Percentiles rank a stretch among this genome's conserved stretches.
Evolutionary conservation across 2,113 vertebrate species (phyloP).

Genomic region (Catharus bicknelli): DNA sequence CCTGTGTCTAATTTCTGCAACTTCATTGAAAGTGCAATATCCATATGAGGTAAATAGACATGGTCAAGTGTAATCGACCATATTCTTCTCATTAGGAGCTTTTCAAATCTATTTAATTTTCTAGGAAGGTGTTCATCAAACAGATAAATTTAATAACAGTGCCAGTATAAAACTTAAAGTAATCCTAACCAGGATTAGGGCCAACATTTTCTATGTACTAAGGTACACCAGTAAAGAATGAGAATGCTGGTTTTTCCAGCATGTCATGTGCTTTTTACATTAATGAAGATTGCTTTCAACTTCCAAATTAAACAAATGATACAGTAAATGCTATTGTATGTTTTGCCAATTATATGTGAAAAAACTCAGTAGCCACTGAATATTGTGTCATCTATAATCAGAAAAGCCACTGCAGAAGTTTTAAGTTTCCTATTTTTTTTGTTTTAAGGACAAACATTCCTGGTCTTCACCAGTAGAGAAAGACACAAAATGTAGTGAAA

Average conservation of each 20-base stretch:
- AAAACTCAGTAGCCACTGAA: not conserved
- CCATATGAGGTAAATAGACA: not conserved
- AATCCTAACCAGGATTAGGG: not conserved
- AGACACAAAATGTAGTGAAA: not conserved
- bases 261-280: not conserved
- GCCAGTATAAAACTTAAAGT: constrained; percentile 7
- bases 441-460: not conserved
- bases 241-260: not conserved
- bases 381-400: not conserved
- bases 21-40: not conserved
- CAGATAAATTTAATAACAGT: not conserved
- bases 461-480: not conserved
- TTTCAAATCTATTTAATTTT: not conserved
- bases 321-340: not conserved
- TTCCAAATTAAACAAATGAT: constrained; percentile 32
- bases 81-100: not conserved
- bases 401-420: not conserved
- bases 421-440: not conserved
- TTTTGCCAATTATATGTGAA: not conserved
- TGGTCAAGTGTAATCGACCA: not conserved
- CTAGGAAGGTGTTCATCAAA: not conserved
- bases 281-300: constrained; percentile 24
- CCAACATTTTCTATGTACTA: not conserved
- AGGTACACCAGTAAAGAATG: not conserved
- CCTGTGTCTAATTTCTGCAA: not conserved